Base-by-base conservation (phyloP, 2,797 vertebrate genomes). In the Catamblyrhynchus diadema region DNA sequence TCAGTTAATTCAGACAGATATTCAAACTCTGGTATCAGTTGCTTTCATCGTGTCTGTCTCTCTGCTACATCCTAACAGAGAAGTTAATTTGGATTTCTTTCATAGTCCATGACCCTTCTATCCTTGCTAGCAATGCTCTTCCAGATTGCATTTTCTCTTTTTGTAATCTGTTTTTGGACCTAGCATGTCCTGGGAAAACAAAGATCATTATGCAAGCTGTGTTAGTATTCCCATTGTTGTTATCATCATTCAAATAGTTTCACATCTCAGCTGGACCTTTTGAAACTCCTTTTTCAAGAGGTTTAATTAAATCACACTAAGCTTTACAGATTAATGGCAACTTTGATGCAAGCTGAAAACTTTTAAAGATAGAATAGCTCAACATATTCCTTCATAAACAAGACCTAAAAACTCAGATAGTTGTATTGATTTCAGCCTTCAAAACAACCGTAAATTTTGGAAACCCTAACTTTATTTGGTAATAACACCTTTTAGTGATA, bases 361-460 rank as follows among this genome's bases (percentile, higher is more conserved):
- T 70, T 86, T 88, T 72, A 54, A 84, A 61, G 35, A 72, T 27
- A 27, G 12, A 85, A 66, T 54, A 91, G 53, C 22, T 75, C 56
- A 45, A 25, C n/a, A 50, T 17, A 39, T 41, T 80, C 44, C 54
- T 77, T 80, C 67, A 72, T 61, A 82, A 81, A n/a, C n/a, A 59
- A 59, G 28, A 53, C 14, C 32, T 69, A 82, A 72, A 87, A 50
- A 8, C 13, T 85, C 64, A 45, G 33, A 39, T 19, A 28, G 24
- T 17, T 79, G 3, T 70, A 62, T 82, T 77, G 64, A 90, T 86
- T 75, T 90, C 53, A 88, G 4, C 17, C 22, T 90, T 86, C 80
- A 62, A 90, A 93, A 93, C n/a, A 94, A 65, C 27, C 0, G 0
- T 50, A 65, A 82, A 77, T 90, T 93, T 82, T 85, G 47, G 39